Conservation (phyloP, 53 echinoderm and acorn worm genomes). For the Crossaster papposus region DNA sequence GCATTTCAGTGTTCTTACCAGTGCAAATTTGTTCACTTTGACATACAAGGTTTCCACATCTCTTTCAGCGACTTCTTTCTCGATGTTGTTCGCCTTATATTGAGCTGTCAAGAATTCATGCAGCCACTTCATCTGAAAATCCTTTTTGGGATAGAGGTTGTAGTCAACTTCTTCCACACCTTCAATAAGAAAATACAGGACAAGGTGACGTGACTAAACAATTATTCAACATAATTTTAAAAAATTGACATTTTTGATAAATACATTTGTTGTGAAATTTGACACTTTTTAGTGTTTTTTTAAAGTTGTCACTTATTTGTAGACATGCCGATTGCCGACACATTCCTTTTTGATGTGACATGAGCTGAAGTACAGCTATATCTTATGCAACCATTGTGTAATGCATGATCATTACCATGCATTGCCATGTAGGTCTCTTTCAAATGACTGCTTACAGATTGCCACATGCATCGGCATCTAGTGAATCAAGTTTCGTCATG, state of each 20-base stretch:
- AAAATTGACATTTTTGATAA: background rate
- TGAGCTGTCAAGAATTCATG: conserved; percentile 72
- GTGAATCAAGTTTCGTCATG: too few species aligned
- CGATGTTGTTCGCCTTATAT: conserved; percentile 60
- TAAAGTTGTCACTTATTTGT: too few species aligned
- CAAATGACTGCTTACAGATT: too few species aligned
- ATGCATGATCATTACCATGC: too few species aligned
- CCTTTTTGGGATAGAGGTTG: conserved; percentile 82
- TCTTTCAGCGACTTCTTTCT: conserved; percentile 71
- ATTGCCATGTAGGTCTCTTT: too few species aligned
- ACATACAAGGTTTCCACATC: conserved; percentile 77
- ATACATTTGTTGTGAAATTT: background rate
- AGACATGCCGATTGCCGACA: too few species aligned
- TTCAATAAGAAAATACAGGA: background rate
- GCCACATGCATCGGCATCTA: too few species aligned
- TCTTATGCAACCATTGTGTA: too few species aligned
- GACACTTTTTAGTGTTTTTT: too few species aligned
- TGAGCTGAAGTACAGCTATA: too few species aligned
- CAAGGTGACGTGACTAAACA: background rate
- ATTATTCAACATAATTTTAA: background rate
- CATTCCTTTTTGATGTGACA: too few species aligned
- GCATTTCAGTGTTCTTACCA: conserved; percentile 62
- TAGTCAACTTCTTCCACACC: conserved; percentile 91
- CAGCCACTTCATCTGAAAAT: conserved; percentile 87
- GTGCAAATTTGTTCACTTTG: conserved; percentile 87